Evolutionary conservation across 2,113 vertebrate genomes (phyloP).

Genomic region (Neogobius melanostomus): DNA sequence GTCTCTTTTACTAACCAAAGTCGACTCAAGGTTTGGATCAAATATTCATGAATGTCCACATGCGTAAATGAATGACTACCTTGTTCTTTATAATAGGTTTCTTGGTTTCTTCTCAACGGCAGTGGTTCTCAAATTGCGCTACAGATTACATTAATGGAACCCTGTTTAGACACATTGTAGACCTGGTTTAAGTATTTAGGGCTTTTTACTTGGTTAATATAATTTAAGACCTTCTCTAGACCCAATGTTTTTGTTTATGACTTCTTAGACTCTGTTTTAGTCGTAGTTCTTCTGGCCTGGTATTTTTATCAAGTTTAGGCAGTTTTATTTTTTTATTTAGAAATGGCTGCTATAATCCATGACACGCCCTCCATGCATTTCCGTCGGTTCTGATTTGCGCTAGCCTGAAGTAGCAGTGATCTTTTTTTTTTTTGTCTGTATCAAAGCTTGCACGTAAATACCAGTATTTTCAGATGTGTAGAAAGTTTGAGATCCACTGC

Average conservation of each 20-base stretch:
- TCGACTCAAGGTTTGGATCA: constrained; percentile 37
- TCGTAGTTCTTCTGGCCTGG: no score
- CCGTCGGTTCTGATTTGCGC: no score
- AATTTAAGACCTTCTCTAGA: no score
- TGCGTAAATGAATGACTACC: constrained; percentile 20
- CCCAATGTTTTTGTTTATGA: no score
- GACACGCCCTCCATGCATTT: no score
- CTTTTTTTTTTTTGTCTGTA: not conserved
- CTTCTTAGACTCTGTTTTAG: no score
- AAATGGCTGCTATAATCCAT: no score
- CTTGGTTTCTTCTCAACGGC: not conserved
- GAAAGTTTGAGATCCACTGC: not conserved
- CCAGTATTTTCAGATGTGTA: not conserved
- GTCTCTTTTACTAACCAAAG: constrained; percentile 63
- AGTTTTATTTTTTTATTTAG: no score
- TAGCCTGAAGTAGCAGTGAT: not conserved
- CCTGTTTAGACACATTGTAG: not conserved
- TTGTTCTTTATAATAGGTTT: constrained; percentile 19
- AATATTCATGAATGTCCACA: constrained; percentile 6
- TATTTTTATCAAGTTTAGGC: no score
- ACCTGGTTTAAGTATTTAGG: not conserved
- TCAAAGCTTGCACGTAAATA: no score
- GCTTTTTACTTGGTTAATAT: no score
- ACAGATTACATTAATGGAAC: not conserved
- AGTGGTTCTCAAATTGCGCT: not conserved